Evolutionary conservation across 2,888 invertebrate species (phyloP).

Genomic region (Caenorhabditis afra): DNA sequence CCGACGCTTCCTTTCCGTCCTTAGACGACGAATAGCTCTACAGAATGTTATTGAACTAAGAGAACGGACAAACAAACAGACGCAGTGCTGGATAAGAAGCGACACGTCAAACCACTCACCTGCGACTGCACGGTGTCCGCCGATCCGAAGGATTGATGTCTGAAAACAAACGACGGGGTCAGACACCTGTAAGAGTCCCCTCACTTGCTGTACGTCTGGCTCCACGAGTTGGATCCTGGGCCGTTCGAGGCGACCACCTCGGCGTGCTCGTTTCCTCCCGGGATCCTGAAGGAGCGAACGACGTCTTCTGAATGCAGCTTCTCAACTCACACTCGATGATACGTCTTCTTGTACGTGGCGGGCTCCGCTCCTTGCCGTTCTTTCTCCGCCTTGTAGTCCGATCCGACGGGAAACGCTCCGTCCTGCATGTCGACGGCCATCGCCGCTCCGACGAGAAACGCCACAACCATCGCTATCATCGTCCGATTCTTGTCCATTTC

Average conservation of each 20-base stretch:
- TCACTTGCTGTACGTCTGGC: conserved; percentile 51
- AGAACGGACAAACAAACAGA: conserved; percentile 2
- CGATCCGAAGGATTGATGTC: conserved; percentile 53
- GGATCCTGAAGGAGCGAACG: conserved; percentile 31
- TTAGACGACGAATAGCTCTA: conserved; percentile 45
- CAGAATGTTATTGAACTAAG: conserved; percentile 11
- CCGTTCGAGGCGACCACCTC: conserved; percentile 43
- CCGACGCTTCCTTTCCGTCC: background rate
- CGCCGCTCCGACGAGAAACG: conserved; percentile 12
- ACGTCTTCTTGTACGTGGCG: conserved; percentile 43
- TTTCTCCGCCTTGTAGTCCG: conserved; percentile 44
- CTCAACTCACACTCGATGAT: conserved; percentile 47
- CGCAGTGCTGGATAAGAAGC: background rate
- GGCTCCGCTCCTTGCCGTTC: conserved; percentile 30
- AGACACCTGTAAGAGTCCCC: background rate
- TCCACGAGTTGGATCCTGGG: conserved; percentile 48
- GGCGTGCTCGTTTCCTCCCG: conserved; percentile 50
- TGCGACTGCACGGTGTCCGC: conserved; percentile 33
- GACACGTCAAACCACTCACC: conserved; percentile 25
- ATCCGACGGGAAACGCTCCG: conserved; percentile 36
- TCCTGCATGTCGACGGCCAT: conserved; percentile 36
- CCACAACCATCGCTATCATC: conserved; percentile 24
- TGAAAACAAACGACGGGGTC: conserved; percentile 23
- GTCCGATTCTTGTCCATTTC: conserved; percentile 38
- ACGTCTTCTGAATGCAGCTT: background rate